These are phyloP conservation scores for Sinocyclocheilus rhinocerous DNA, from an alignment of 2,113 vertebrate genomes.

Conservation along the genomic window DNA sequence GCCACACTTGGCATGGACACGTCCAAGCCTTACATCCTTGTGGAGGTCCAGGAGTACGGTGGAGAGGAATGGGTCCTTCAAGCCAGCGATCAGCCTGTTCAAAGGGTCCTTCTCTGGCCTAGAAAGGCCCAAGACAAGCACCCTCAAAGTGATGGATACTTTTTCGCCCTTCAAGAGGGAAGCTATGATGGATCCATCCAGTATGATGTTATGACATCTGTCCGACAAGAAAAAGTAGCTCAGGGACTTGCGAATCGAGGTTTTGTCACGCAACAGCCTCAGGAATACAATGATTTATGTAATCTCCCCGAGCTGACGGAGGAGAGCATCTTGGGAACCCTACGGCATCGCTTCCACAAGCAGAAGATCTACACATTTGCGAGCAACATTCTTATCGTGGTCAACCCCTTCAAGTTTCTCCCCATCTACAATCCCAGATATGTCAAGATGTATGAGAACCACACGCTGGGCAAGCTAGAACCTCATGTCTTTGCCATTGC, in stretches of 20 bases:
- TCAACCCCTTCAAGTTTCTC: constrained; percentile 94
- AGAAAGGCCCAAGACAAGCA: constrained; percentile 80
- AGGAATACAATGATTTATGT: constrained; percentile 86
- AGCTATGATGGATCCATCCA: constrained; percentile 64
- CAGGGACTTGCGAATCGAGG: constrained; percentile 74
- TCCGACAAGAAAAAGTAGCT: constrained; percentile 66
- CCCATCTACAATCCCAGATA: constrained; percentile 96
- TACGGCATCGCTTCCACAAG: constrained; percentile 84
- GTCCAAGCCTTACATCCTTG: constrained; percentile 76
- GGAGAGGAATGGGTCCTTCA: constrained; percentile 82
- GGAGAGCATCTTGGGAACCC: constrained; percentile 77
- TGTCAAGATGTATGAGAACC: constrained; percentile 92
- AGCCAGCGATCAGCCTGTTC: constrained; percentile 76
- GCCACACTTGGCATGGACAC: constrained; percentile 76
- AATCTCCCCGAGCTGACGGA: constrained; percentile 83
- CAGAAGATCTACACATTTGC: constrained; percentile 92
- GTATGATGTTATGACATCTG: constrained; percentile 53
- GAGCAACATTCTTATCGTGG: constrained; percentile 86
- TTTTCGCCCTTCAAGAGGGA: constrained; percentile 84
- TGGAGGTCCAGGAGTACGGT: constrained; percentile 82
- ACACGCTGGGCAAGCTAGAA: constrained; percentile 87
- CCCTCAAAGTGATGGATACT: constrained; percentile 80
- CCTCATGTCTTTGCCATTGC: constrained; percentile 95
- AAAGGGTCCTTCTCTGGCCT: constrained; percentile 87
- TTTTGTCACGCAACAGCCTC: constrained; percentile 73